Base-by-base conservation (phyloP, 2,888 invertebrate genomes). In the Acronicta psi region DNA sequence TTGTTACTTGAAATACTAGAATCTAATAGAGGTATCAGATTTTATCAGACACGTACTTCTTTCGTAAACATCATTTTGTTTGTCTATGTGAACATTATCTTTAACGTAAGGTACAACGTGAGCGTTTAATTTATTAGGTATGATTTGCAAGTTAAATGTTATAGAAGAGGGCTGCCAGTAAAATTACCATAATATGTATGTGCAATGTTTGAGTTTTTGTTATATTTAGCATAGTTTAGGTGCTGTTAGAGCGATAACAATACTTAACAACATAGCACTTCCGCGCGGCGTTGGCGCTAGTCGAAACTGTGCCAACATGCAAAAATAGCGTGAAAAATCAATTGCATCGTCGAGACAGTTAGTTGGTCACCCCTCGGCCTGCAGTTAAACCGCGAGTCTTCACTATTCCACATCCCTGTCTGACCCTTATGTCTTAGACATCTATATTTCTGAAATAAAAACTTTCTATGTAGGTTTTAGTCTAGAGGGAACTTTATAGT, bases 291-390 rank as follows among this genome's bases (percentile, higher is more conserved):
- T 69, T 54, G 73, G 70, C 68, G 65, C 69, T 60, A 67, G 70
- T 68, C 73, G 78, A 85, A 87, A 81, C 84, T 83, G 87, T 88
- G 89, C 85, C 89, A 87, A 86, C 84, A 87, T 87, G 80, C 89
- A 88, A 90, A 91, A 93, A 92, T 93, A 93, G 88, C 86, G 71
- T 78, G 82, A 79, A 90, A 91, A 93, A 93, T 93, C 92, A 92
- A 93, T 93, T 88, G 85, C 81, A 81, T 75, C 75, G 85, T 74
- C 82, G 81, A 81, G 82, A 79, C 81, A 82, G 81, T 80, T 81
- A 82, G 80, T 80, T 81, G 77, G 81, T 81, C 80, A 82, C 79
- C 77, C 79, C 83, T 81, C 80, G 73, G 73, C 77, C 79, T 85
- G 86, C 89, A 90, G 91, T 91, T 85, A 85, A 79, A 79, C 77